Evolutionary conservation across 2,797 vertebrate species (phyloP).

Genomic region (Sardinella longiceps): DNA sequence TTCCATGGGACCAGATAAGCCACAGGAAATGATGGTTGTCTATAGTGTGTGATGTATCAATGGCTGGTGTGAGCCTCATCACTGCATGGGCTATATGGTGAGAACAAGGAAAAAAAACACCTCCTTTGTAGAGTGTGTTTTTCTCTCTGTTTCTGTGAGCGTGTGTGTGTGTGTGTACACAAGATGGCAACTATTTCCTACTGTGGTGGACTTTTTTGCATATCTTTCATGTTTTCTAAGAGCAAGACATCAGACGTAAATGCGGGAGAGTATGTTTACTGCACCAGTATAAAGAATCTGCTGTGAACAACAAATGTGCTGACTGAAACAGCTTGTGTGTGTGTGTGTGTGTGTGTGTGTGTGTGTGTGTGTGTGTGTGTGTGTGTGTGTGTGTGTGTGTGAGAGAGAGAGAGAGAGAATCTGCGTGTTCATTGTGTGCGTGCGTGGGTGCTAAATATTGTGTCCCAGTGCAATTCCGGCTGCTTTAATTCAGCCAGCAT

Average conservation of each 20-base stretch:
- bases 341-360: background rate
- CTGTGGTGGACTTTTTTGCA: background rate
- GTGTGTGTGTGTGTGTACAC: background rate
- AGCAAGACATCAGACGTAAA: constrained; percentile 3
- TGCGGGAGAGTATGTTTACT: too few relatives aligned
- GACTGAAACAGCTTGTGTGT: background rate
- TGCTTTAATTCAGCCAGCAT: background rate
- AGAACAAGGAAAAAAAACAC: background rate
- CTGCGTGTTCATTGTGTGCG: background rate
- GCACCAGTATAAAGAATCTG: background rate
- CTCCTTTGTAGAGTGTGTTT: background rate
- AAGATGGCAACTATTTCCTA: background rate
- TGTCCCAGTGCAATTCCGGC: constrained; percentile 4
- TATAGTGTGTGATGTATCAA: background rate
- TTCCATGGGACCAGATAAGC: background rate
- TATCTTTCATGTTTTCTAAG: background rate
- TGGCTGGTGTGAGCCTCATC: background rate
- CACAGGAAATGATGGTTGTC: background rate
- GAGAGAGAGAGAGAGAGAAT: background rate
- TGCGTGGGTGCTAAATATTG: background rate
- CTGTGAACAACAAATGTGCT: background rate
- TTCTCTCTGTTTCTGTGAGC: background rate
- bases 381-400: constrained; percentile 5
- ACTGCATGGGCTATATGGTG: background rate
- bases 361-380: constrained; percentile 19